Conservation (phyloP, 2,113 vertebrate genomes). For the Caloenas nicobarica region DNA sequence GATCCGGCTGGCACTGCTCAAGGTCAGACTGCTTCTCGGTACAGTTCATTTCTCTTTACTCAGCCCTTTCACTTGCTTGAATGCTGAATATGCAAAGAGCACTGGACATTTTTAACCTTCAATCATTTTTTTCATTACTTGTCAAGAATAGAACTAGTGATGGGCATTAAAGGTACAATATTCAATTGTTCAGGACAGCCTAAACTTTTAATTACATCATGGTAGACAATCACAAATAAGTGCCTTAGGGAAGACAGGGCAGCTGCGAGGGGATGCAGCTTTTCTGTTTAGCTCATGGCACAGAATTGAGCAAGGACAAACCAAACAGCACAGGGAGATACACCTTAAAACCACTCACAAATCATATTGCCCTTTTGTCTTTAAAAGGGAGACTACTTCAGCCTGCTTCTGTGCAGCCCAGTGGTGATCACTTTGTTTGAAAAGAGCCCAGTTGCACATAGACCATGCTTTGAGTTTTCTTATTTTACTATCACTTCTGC, state of each 20-base stretch:
- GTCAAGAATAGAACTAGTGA: neutral
- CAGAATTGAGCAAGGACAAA: neutral
- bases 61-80: conserved; percentile 18
- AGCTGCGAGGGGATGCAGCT: neutral
- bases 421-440: neutral
- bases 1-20: neutral
- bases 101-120: neutral
- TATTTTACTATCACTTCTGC: neutral
- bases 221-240: conserved; percentile 5
- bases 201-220: conserved; percentile 25
- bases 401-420: neutral
- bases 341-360: neutral
- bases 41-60: neutral
- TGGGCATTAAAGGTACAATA: neutral
- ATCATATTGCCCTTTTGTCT: neutral
- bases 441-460: neutral
- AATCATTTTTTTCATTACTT: conserved; percentile 3
- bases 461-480: neutral
- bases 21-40: neutral
- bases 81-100: neutral
- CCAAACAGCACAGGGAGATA: neutral
- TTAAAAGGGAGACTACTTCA: neutral
- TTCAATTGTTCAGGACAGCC: neutral
- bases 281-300: neutral
- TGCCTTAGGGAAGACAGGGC: neutral